A percentile compares a stretch with the other conserved stretches of the same genome.
Evolutionary conservation across 2,888 invertebrate genomes (phyloP).

Genomic region (Andrena bicolor): DNA sequence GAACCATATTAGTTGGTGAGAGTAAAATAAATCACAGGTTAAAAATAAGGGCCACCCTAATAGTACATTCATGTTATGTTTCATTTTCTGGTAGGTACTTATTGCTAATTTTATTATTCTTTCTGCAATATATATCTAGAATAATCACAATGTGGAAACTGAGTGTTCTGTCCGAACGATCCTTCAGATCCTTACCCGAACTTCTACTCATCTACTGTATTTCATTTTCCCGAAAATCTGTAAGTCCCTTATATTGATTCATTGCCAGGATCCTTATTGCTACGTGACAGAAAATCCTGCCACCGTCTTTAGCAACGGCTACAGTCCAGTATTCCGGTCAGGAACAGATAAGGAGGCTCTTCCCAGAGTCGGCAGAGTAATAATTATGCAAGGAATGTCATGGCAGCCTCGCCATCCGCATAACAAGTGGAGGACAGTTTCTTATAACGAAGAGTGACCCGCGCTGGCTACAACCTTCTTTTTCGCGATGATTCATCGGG

Average conservation of each 20-base stretch:
- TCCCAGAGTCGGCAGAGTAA: conserved; percentile 72
- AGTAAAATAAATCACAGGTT: too few relatives aligned
- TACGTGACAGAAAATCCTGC: conserved; percentile 23
- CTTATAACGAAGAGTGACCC: conserved; percentile 41
- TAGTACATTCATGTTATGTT: too few relatives aligned
- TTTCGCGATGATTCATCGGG: conserved; percentile 26
- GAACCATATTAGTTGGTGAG: too few relatives aligned
- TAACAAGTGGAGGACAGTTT: conserved; percentile 74
- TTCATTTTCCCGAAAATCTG: too few relatives aligned
- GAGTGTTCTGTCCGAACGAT: too few relatives aligned
- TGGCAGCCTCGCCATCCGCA: conserved; percentile 72
- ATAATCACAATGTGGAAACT: too few relatives aligned
- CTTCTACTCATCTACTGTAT: too few relatives aligned
- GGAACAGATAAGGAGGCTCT: conserved; percentile 76
- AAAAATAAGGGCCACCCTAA: too few relatives aligned
- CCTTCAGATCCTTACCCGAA: too few relatives aligned
- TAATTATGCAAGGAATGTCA: conserved; percentile 82
- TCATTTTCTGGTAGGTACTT: too few relatives aligned
- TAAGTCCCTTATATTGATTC: conserved; percentile 54
- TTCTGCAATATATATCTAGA: too few relatives aligned
- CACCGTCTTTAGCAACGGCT: conserved; percentile 57
- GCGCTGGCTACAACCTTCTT: conserved; percentile 38
- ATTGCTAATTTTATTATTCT: too few relatives aligned
- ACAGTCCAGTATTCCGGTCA: conserved; percentile 74
- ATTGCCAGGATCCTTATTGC: conserved; percentile 16